phyloP scores from a whole-genome alignment of 2,888 invertebrate genomes.

The Apamea sordens region DNA sequence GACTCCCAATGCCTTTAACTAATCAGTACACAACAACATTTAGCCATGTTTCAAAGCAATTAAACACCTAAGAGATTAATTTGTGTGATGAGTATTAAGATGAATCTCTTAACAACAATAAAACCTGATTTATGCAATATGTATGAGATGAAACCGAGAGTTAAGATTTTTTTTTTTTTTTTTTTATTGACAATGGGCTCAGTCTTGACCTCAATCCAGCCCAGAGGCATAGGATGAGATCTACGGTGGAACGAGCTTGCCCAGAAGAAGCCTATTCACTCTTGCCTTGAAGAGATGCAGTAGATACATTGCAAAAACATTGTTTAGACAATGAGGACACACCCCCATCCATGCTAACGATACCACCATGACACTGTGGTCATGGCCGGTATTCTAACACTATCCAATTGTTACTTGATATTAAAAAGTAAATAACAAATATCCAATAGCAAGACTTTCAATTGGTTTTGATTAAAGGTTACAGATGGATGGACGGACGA shows the following conservation, averaged over 20 bases:
- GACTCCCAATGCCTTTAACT: rapidly evolving
- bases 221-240: too few relatives aligned
- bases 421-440: neutral
- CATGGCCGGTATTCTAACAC: neutral
- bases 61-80: neutral
- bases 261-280: too few relatives aligned
- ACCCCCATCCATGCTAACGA: slow-evolving; percentile 12
- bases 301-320: neutral
- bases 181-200: too few relatives aligned
- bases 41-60: neutral
- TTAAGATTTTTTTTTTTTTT: too few relatives aligned
- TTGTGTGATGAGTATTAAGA: neutral
- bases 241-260: too few relatives aligned
- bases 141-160: neutral
- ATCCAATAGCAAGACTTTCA: neutral
- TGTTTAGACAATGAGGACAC: slow-evolving; percentile 23
- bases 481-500: neutral
- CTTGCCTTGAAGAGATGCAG: too few relatives aligned
- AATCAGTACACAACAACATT: neutral
- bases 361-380: neutral
- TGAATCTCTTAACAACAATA: neutral
- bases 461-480: neutral
- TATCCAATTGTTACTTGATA: neutral
- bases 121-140: neutral
- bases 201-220: too few relatives aligned